These are phyloP conservation scores for Aporophyla nigra DNA, from an alignment of 2,888 invertebrate genomes.

Conservation along the genomic window DNA sequence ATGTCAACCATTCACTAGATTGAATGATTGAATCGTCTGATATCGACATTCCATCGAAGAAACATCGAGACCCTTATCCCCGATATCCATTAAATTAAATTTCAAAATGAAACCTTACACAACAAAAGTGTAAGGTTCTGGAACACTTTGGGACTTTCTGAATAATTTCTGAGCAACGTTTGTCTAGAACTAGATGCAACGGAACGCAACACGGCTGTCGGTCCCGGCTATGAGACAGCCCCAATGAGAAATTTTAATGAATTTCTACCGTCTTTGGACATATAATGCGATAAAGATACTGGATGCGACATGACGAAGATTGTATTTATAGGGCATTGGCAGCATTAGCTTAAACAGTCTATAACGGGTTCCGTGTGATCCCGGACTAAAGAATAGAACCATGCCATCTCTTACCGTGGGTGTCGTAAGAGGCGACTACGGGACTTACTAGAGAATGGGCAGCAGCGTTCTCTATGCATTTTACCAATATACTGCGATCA, in stretches of 20 bases:
- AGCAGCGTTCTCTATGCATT: no score
- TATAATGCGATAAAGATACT: constrained; percentile 44
- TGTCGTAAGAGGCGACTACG: no score
- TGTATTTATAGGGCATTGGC: not conserved
- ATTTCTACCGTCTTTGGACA: constrained; percentile 73
- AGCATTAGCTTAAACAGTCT: no score
- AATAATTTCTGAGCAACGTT: constrained; percentile 14
- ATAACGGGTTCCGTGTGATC: no score
- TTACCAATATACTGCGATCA: no score
- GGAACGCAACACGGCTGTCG: constrained; percentile 57
- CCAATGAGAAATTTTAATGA: constrained; percentile 82
- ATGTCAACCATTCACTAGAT: not conserved
- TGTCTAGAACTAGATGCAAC: constrained; percentile 54
- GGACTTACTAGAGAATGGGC: no score
- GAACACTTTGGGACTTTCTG: constrained; percentile 1
- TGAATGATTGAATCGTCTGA: not conserved
- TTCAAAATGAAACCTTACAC: constrained; percentile 9
- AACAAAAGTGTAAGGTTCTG: constrained; percentile 16
- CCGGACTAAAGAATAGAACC: no score
- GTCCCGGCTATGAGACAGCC: constrained; percentile 69
- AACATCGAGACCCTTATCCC: not conserved
- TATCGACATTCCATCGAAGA: not conserved
- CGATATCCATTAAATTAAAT: not conserved
- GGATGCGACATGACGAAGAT: constrained; percentile 41
- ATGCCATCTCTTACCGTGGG: no score